Conservation (phyloP, 2,888 invertebrate genomes). For the Himalopsyche kuldschensis region DNA sequence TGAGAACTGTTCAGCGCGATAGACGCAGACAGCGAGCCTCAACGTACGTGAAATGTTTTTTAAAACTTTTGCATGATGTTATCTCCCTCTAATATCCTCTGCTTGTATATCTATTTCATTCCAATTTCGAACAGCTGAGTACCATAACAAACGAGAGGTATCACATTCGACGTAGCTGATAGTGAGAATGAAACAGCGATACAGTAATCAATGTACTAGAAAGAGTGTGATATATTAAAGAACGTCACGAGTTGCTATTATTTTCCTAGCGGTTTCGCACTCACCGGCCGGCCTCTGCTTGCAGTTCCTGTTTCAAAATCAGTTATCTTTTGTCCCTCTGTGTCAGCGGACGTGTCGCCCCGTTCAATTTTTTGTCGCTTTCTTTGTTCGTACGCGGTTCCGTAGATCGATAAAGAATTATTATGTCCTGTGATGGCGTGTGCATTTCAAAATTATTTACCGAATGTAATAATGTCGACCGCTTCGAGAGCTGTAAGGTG, state of each 20-base stretch:
- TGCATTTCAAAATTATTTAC: not conserved
- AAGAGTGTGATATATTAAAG: not conserved
- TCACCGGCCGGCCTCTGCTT: slow-evolving; percentile 52
- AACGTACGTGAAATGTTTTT: slow-evolving; percentile 3
- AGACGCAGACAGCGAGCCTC: not conserved
- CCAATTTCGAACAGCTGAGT: slow-evolving; percentile 57
- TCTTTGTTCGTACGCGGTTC: slow-evolving; percentile 50
- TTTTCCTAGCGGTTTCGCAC: slow-evolving; percentile 49
- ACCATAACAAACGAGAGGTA: slow-evolving; percentile 57
- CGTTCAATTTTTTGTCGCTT: slow-evolving; percentile 43
- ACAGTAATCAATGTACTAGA: not conserved
- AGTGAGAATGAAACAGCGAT: not conserved
- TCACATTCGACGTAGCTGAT: not conserved
- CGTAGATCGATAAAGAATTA: slow-evolving; percentile 24
- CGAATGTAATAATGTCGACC: not conserved
- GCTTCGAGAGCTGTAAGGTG: not conserved
- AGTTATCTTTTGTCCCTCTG: slow-evolving; percentile 58
- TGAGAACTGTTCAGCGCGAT: not conserved
- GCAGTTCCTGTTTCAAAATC: slow-evolving; percentile 40
- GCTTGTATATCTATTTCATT: slow-evolving; percentile 47
- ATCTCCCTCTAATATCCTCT: slow-evolving; percentile 39
- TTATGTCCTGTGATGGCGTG: slow-evolving; percentile 22
- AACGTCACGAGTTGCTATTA: slow-evolving; percentile 41
- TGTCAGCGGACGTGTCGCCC: slow-evolving; percentile 53
- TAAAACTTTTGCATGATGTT: not conserved